Evolutionary conservation across 2,888 invertebrate species (phyloP).

Genomic region (Micoletzkya japonica): DNA sequence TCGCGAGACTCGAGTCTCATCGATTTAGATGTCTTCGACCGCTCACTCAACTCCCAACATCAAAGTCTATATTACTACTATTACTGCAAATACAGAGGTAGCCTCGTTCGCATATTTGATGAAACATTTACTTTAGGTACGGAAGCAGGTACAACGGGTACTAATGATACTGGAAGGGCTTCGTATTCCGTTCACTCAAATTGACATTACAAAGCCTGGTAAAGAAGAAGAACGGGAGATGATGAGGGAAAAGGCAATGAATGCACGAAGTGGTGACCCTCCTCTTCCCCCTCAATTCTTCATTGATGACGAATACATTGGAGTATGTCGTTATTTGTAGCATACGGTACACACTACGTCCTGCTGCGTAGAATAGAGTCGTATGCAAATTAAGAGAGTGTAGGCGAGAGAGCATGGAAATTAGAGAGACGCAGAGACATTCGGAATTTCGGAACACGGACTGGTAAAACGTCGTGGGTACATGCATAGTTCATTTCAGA

Average conservation of each 20-base stretch:
- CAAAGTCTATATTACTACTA: conserved; percentile 10
- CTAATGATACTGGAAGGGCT: conserved; percentile 24
- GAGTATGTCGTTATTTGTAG: conserved; percentile 19
- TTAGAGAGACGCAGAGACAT: no score
- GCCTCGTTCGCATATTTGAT: background rate
- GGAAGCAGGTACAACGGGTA: conserved; percentile 21
- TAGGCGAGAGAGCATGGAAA: no score
- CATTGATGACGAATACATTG: conserved; percentile 12
- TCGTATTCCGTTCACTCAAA: conserved; percentile 17
- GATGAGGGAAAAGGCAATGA: conserved; percentile 19
- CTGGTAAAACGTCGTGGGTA: no score
- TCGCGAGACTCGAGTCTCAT: no score
- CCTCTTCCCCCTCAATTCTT: conserved; percentile 23
- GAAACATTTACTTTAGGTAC: background rate
- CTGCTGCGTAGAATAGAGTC: no score
- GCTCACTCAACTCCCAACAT: conserved; percentile 10
- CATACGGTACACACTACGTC: no score
- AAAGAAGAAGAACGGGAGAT: conserved; percentile 22
- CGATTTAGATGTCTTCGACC: no score
- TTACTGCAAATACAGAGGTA: conserved; percentile 21
- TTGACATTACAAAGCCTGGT: conserved; percentile 25
- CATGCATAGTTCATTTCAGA: conserved; percentile 8
- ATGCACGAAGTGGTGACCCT: background rate
- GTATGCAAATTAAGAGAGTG: no score
- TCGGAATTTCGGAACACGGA: no score